Percentiles rank a stretch among this genome's conserved stretches.
These are phyloP conservation scores for Oryctes rhinoceros DNA, from an alignment of 1,140 invertebrate genomes.

Conservation along the genomic window DNA sequence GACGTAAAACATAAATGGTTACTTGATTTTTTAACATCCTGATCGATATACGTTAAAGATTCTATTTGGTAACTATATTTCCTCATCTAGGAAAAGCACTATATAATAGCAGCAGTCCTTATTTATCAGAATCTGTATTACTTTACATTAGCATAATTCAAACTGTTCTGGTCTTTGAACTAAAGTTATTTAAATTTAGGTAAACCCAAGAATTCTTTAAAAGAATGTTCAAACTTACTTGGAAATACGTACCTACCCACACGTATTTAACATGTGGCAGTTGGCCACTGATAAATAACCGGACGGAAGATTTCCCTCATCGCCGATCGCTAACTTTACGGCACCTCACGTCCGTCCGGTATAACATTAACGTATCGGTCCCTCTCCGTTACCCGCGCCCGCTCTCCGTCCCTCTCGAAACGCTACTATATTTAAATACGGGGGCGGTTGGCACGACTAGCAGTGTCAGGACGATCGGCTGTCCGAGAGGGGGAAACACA, in stretches of 20 bases:
- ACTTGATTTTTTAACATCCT: no score
- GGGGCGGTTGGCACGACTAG: slow-evolving; percentile 17
- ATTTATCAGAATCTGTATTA: no score
- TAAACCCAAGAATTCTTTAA: background rate
- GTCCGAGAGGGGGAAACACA: background rate
- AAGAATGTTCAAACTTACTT: background rate
- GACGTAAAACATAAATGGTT: no score
- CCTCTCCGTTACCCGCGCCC: background rate
- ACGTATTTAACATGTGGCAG: background rate
- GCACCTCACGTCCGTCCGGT: slow-evolving; percentile 25
- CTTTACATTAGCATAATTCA: no score
- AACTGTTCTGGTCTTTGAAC: background rate
- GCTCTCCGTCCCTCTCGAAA: background rate
- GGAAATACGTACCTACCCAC: background rate
- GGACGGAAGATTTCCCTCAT: slow-evolving; percentile 33
- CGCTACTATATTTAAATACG: slow-evolving; percentile 26
- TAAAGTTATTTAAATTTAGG: background rate
- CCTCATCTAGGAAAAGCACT: no score
- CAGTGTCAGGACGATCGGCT: background rate
- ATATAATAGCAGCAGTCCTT: no score
- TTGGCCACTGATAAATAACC: slow-evolving; percentile 20
- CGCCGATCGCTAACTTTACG: background rate
- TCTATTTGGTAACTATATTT: no score
- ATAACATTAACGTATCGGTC: background rate
- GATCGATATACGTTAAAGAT: no score